Evolutionary conservation across 2,888 invertebrate species (phyloP), one percentile per base, ranked within the genome.

Genomic region (Leucoptera coffeella): DNA sequence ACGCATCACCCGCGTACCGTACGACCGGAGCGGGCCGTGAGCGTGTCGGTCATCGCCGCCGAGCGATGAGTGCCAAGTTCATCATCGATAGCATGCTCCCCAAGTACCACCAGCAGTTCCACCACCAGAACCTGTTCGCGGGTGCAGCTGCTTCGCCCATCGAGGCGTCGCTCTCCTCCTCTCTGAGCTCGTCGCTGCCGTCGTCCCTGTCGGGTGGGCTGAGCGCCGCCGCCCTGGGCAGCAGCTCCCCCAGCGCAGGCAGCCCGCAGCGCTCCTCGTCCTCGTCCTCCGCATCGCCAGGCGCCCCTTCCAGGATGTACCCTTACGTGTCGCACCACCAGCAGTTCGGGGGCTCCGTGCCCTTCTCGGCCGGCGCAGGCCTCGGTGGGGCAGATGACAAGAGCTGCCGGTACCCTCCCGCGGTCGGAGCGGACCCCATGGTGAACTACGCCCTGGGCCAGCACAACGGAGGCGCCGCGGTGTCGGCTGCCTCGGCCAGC

Each of bases 31-130:
- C 32, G 31, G 26, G 24, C 32, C 30, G 29, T 28, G 27, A 31
- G 32, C 69, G 69, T 60, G 61, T 60, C 61, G 65, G n/a, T n/a
- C 65, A 62, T 61, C 62, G 61, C 57, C 57, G 57, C 62, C 64
- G 76, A 76, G 84, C 82, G 80, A 92, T 92, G 91, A 88, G 84
- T 82, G 90, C 90, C 80, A 92, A 91, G 83, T 92, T 91, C 80
- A 88, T 89, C 80, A 87, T 92, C 77, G 91, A 92, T 87, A 90
- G 89, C 79, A 91, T 92, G 89, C 86, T 92, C 76, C 91, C 91
- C 52, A 92, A 92, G 80, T 92, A 92, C 77, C 88, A 76, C 59
- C 77, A 75, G 64, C 74, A 74, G 64, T 82, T 83, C 61, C 82
- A 82, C 55, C 81, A 69, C 39, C 71, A 69, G 60, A 72, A 69